Evolutionary conservation across 2,888 invertebrate species (phyloP).

Genomic region (Tenthredo amoena): DNA sequence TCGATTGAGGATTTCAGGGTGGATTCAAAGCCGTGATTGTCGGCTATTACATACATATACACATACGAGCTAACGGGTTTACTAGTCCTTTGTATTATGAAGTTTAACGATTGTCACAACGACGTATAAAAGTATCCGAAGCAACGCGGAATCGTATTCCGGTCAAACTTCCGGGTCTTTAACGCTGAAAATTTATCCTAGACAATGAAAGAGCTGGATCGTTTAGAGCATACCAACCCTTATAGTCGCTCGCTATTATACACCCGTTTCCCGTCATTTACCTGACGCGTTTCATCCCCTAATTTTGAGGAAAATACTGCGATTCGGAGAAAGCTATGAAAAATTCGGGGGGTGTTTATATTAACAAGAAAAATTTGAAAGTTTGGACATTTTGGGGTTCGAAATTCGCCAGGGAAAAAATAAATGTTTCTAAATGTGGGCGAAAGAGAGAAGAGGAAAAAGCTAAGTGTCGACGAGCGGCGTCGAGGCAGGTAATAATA

Average conservation of each 20-base stretch:
- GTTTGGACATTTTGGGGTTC: background rate
- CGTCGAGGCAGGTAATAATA: conserved; percentile 54
- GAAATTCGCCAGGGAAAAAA: background rate
- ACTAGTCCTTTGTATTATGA: background rate
- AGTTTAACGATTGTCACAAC: background rate
- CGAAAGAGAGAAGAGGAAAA: conserved; percentile 9
- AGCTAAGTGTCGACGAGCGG: conserved; percentile 29
- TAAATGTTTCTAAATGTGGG: conserved; percentile 48
- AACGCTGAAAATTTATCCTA: background rate
- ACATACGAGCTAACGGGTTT: background rate
- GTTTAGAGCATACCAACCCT: background rate
- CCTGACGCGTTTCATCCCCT: background rate
- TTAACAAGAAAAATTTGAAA: background rate
- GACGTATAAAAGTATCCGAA: background rate
- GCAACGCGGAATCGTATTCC: background rate
- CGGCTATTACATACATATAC: background rate
- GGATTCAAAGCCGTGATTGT: conserved; percentile 9
- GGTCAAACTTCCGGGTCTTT: background rate
- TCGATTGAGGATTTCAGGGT: background rate
- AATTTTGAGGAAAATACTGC: background rate
- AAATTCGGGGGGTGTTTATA: background rate
- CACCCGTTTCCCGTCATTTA: background rate
- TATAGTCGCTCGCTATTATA: background rate
- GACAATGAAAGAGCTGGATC: background rate
- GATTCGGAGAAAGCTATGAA: background rate